Evolutionary conservation across 2,113 vertebrate genomes (phyloP).

Genomic region (Tetrao urogallus): DNA sequence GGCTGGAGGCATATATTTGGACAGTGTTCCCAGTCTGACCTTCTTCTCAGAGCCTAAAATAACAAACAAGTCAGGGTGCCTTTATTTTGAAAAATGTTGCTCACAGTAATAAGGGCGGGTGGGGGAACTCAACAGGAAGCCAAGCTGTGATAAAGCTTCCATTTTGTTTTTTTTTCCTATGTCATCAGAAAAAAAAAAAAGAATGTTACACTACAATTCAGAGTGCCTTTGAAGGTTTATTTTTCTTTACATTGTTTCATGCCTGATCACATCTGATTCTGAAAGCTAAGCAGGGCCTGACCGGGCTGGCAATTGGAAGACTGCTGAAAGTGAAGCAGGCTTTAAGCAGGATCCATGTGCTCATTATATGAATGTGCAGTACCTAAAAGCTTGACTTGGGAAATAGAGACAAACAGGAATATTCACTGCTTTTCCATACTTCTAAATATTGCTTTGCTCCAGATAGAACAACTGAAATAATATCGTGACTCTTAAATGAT

Average conservation of each 20-base stretch:
- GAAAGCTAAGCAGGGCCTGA: slow-evolving; percentile 25
- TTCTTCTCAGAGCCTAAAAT: slow-evolving; percentile 58
- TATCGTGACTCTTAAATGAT: background rate
- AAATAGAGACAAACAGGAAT: background rate
- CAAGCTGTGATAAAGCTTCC: slow-evolving; percentile 61
- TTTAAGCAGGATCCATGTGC: background rate
- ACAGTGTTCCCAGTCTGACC: slow-evolving; percentile 24
- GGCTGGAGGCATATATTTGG: background rate
- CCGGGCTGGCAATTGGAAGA: slow-evolving; percentile 13
- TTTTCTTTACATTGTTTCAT: slow-evolving; percentile 61
- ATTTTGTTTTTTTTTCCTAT: slow-evolving; percentile 52
- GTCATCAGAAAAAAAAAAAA: slow-evolving; percentile 35
- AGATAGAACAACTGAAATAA: background rate
- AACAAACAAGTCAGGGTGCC: slow-evolving; percentile 64
- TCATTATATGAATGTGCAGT: fast-evolving
- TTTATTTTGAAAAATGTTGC: slow-evolving; percentile 66
- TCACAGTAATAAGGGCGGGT: slow-evolving; percentile 50
- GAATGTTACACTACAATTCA: slow-evolving; percentile 6
- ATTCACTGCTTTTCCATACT: background rate
- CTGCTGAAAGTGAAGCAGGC: background rate
- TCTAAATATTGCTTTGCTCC: background rate
- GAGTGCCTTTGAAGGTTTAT: slow-evolving; percentile 46
- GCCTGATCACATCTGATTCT: slow-evolving; percentile 34
- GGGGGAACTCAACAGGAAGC: slow-evolving; percentile 53
- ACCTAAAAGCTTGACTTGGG: background rate